phyloP scores from a whole-genome alignment of 1,140 invertebrate genomes.

The Lanistes nyassanus region DNA sequence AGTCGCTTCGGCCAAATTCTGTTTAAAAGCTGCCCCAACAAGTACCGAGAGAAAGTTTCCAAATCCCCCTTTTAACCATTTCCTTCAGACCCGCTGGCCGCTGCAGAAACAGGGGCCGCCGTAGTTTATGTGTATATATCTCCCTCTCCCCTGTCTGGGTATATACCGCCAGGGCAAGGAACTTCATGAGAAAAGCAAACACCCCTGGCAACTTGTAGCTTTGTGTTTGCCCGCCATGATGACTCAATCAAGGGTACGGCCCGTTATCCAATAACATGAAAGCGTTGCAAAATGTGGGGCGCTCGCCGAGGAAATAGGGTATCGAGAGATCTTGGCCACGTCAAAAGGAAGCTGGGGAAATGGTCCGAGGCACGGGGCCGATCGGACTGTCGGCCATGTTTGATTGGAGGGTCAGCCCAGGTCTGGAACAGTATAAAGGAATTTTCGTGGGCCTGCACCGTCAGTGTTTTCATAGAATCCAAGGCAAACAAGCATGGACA shows the following conservation, averaged over 20 bases:
- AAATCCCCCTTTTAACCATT: too few relatives aligned
- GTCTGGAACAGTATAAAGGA: conserved; percentile 13
- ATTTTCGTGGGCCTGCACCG: conserved; percentile 18
- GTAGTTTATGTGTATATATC: too few relatives aligned
- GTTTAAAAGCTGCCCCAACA: too few relatives aligned
- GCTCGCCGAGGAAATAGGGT: conserved; percentile 12
- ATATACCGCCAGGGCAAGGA: background rate
- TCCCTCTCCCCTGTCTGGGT: too few relatives aligned
- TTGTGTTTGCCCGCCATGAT: conserved; percentile 21
- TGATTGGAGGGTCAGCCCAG: conserved; percentile 22
- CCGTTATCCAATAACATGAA: conserved; percentile 18
- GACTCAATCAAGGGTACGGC: conserved; percentile 14
- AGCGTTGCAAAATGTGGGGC: conserved; percentile 16
- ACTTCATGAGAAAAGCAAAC: conserved; percentile 22
- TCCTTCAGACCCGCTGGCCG: too few relatives aligned
- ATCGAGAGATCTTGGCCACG: conserved; percentile 11
- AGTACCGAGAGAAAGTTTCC: too few relatives aligned
- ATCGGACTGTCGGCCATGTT: conserved; percentile 19
- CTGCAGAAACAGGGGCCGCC: too few relatives aligned
- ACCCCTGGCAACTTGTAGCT: conserved; percentile 9
- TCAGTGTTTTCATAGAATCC: conserved; percentile 30
- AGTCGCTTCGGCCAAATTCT: too few relatives aligned
- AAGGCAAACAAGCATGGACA: conserved; percentile 27
- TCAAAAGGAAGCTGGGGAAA: conserved; percentile 18
- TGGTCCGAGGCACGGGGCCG: background rate